Evolutionary conservation across 2,888 invertebrate genomes (phyloP).

Genomic region (Ypsolopha sequella): DNA sequence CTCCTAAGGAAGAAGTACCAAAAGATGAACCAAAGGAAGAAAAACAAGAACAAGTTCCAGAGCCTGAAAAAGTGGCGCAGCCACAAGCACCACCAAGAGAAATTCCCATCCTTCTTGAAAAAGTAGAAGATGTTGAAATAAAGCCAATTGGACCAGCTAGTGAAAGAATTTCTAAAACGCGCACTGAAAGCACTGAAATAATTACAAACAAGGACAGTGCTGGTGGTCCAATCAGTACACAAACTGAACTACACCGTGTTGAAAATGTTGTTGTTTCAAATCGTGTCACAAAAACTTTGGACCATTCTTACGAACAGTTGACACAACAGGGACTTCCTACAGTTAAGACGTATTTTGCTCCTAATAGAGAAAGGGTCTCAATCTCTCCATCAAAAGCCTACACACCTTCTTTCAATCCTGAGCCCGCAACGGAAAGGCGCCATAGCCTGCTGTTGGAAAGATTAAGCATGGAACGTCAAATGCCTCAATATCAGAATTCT

Average conservation of each 20-base stretch:
- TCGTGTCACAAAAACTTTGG: constrained; percentile 53
- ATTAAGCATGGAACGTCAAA: constrained; percentile 53
- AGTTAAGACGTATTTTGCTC: constrained; percentile 47
- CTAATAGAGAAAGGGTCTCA: constrained; percentile 39
- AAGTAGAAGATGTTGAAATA: constrained; percentile 59
- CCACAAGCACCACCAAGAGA: constrained; percentile 27
- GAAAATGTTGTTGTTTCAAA: constrained; percentile 61
- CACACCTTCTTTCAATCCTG: constrained; percentile 39
- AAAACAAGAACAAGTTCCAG: constrained; percentile 3
- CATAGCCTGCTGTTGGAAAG: constrained; percentile 56
- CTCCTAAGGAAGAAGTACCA: constrained; percentile 10
- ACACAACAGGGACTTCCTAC: constrained; percentile 44
- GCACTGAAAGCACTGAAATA: constrained; percentile 52
- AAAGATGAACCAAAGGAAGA: constrained; percentile 10
- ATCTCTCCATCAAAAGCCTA: constrained; percentile 42
- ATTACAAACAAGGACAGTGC: constrained; percentile 40
- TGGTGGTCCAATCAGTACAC: constrained; percentile 36
- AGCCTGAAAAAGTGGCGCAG: neutral
- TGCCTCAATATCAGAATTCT: constrained; percentile 47
- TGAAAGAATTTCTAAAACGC: constrained; percentile 46
- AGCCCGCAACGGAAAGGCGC: constrained; percentile 41
- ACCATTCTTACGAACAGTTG: constrained; percentile 45
- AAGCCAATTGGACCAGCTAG: constrained; percentile 49
- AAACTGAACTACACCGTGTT: constrained; percentile 54
- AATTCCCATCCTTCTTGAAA: constrained; percentile 54